These are phyloP conservation scores for Zosterops borbonicus DNA, from an alignment of 2,113 vertebrate genomes.

Conservation along the genomic window DNA sequence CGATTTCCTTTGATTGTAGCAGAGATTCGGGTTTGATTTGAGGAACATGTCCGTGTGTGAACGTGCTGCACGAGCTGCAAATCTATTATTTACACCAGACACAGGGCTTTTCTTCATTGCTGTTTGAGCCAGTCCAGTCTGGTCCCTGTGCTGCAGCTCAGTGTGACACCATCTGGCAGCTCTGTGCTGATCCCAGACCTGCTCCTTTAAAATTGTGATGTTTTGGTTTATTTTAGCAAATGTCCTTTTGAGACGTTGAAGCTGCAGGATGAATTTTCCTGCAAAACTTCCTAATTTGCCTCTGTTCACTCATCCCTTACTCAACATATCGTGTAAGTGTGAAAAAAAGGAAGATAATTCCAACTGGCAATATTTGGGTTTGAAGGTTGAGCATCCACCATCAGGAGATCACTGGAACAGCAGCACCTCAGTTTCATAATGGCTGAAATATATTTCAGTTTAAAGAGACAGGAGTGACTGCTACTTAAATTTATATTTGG, in stretches of 20 bases:
- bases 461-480: not conserved
- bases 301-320: not conserved
- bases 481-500: not conserved
- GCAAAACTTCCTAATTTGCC: not conserved
- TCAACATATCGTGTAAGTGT: not conserved
- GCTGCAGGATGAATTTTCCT: not conserved
- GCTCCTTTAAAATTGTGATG: not conserved
- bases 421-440: not conserved
- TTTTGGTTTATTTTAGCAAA: not conserved
- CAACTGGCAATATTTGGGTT: not conserved
- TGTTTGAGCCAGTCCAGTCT: not conserved
- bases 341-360: not conserved
- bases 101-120: not conserved
- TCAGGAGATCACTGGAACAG: not conserved
- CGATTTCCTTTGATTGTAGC: conserved; percentile 23
- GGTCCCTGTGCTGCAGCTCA: not conserved
- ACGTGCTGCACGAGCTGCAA: not conserved
- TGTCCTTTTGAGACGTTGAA: not conserved
- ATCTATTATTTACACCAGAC: conserved; percentile 20
- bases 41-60: not conserved
- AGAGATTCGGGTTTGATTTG: not conserved
- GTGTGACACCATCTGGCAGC: not conserved
- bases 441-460: not conserved
- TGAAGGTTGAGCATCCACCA: not conserved
- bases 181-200: not conserved